Evolutionary conservation across 2,113 vertebrate genomes (phyloP), one percentile per base, ranked within the genome.

Genomic region (Ginglymostoma cirratum): DNA sequence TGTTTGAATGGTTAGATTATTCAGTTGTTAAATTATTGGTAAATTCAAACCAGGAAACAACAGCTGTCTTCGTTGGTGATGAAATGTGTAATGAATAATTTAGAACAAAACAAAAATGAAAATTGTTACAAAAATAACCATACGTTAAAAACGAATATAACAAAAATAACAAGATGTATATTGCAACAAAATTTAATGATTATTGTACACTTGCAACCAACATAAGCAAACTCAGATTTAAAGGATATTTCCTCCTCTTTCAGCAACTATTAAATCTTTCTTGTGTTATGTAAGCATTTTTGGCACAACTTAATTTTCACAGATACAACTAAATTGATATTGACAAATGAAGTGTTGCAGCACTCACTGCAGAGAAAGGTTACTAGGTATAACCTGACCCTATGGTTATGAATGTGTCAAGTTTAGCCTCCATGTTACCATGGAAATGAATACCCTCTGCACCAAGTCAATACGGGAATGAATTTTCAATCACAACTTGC

Each of bases 401-500:
- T 69, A 52, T 95, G 69, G 94, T 95, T 95, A 72, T 70, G 69
- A 95, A 95, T 95, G 94, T 95, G 94, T 95, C 94, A 72, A 95
- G 42, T 95, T 95, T 72, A 95, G 94, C 94, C 94, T 95, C 52
- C 42, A 52, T 72, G 94, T 95, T 95, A 76, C 94, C 94, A 95
- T 95, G 94, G 94, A 72, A 95, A 95, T 95, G 94, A 95, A 95
- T 95, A 95, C 67, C 94, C 94, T 95, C 24, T 95, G 94, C 94
- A 72, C 94, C 38, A 67, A 72, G 94, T 95, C 23, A 4, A 72
- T 70, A 52, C 45, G 69, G 67, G 94, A 95, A 70, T 95, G 67
- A 95, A 95, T 95, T 95, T 95, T 95, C 69, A 95, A 95, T 95
- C 94, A 95, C 94, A 95, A 95, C 94, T 95, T 76, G 69, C 94